These are phyloP conservation scores for Drosophila kikkawai DNA, from an alignment of 1,140 invertebrate genomes.

Conservation along the genomic window DNA sequence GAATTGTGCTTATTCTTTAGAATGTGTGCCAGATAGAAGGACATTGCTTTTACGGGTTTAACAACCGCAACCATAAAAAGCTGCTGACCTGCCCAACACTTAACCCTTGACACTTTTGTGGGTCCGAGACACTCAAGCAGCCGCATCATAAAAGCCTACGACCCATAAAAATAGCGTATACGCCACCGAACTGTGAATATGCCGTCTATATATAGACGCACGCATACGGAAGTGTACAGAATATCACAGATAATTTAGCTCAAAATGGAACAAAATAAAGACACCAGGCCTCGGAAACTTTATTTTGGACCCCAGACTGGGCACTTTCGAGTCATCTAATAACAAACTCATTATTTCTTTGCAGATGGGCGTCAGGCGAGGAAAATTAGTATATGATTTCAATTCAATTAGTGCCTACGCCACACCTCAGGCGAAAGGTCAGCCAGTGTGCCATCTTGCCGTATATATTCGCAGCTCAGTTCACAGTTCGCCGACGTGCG, in stretches of 20 bases:
- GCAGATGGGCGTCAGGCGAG: constrained; percentile 14
- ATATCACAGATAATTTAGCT: background rate
- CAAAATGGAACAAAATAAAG: background rate
- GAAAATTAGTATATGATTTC: constrained; percentile 37
- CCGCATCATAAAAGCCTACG: constrained; percentile 38
- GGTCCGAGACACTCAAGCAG: constrained; percentile 29
- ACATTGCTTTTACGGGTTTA: background rate
- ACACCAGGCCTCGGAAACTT: background rate
- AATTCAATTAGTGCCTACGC: constrained; percentile 37
- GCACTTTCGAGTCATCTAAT: constrained; percentile 1
- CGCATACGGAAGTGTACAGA: constrained; percentile 6
- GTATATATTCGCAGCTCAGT: constrained; percentile 4
- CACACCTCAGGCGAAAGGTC: constrained; percentile 33
- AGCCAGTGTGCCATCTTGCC: constrained; percentile 16
- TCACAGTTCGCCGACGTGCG: constrained; percentile 34
- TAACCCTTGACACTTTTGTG: constrained; percentile 45
- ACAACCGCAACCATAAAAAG: constrained; percentile 28
- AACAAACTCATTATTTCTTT: constrained; percentile 26
- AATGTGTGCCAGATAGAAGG: background rate
- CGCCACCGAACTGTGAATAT: constrained; percentile 12
- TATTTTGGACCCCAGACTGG: background rate
- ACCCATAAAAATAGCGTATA: constrained; percentile 40
- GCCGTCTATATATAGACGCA: background rate
- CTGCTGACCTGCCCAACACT: constrained; percentile 44
- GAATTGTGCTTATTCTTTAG: background rate